These are phyloP conservation scores for Ceriagrion tenellum DNA, from an alignment of 2,888 invertebrate species.

Conservation along the genomic window DNA sequence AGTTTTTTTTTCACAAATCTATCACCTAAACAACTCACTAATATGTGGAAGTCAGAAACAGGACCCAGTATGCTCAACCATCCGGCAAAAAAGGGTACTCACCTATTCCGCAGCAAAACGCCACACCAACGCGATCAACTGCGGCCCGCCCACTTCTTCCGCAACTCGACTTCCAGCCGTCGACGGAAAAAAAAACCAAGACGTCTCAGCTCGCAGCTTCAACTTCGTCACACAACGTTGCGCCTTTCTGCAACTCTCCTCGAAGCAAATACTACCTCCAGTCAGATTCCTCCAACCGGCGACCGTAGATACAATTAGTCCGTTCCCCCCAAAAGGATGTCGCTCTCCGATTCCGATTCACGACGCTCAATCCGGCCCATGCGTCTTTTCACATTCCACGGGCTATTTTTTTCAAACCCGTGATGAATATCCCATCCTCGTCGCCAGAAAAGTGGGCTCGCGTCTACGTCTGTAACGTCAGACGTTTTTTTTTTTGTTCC, in stretches of 20 bases:
- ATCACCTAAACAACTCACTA: no score
- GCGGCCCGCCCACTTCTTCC: no score
- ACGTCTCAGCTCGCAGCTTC: not conserved
- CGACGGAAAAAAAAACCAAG: not conserved
- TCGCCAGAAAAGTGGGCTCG: not conserved
- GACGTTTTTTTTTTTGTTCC: not conserved
- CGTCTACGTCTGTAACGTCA: not conserved
- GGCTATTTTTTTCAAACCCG: no score
- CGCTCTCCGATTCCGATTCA: no score
- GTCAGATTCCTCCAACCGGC: not conserved
- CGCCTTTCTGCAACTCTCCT: not conserved
- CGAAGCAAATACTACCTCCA: not conserved
- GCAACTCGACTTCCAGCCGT: not conserved
- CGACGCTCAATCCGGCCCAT: no score
- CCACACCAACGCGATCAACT: not conserved
- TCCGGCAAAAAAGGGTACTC: not conserved
- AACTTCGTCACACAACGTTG: not conserved
- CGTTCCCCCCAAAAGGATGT: no score
- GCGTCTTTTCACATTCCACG: no score
- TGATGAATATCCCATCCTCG: not conserved
- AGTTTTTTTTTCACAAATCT: no score
- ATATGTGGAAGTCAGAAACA: not conserved
- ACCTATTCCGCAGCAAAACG: not conserved
- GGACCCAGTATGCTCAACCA: not conserved
- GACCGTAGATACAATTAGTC: no score